Percentiles rank a stretch among this genome's conserved stretches.
Evolutionary conservation across 1,140 invertebrate species (phyloP).

Genomic region (Cherax quadricarinatus): DNA sequence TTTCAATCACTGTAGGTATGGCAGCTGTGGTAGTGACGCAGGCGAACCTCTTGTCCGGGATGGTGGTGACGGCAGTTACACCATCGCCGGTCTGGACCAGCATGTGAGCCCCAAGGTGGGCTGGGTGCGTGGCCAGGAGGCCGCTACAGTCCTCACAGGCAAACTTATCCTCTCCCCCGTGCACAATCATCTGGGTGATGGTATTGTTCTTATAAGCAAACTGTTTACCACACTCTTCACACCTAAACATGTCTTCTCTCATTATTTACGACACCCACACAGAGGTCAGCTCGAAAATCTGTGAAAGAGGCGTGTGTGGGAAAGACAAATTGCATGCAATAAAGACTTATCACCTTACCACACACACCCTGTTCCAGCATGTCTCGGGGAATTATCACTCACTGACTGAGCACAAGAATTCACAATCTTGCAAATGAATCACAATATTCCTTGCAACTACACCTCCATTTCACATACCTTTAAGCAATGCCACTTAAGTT

Average conservation of each 20-base stretch:
- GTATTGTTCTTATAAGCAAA: slow-evolving; percentile 32
- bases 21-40: not conserved
- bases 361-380: not conserved
- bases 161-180: slow-evolving; percentile 34
- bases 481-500: not conserved
- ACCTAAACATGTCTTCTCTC: slow-evolving; percentile 28
- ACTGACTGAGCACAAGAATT: not conserved
- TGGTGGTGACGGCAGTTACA: slow-evolving; percentile 16
- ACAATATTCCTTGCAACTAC: not conserved
- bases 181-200: slow-evolving; percentile 36
- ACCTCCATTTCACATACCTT: not conserved
- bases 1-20: slow-evolving; percentile 13
- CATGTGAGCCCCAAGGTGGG: slow-evolving; percentile 22
- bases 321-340: not conserved
- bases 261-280: not conserved
- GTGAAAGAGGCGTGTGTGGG: not conserved
- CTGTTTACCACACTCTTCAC: slow-evolving; percentile 37
- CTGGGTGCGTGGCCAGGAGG: slow-evolving; percentile 8
- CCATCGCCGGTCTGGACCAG: slow-evolving; percentile 29
- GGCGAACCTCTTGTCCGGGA: slow-evolving; percentile 19
- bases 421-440: not conserved
- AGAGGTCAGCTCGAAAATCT: not conserved
- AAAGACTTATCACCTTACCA: not conserved
- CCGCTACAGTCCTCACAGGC: slow-evolving; percentile 31
- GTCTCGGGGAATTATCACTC: not conserved